phyloP scores from a whole-genome alignment of 2,113 vertebrate species.

The Carettochelys insculpta region DNA sequence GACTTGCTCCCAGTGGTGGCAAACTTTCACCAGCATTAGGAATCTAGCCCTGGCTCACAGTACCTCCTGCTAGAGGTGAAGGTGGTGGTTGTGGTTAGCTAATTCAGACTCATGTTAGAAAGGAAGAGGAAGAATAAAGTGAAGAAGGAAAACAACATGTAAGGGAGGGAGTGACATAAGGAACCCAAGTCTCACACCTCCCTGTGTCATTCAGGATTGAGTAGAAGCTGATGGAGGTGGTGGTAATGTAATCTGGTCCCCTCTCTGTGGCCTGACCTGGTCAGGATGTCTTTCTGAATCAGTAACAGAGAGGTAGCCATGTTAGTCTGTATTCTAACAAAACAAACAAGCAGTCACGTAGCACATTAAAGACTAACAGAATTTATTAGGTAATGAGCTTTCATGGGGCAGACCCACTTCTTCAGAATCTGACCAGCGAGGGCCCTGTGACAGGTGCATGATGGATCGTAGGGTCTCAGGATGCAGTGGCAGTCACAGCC shows the following conservation, averaged over 20 bases:
- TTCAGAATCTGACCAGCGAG: too few species aligned
- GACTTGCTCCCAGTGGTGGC: not conserved
- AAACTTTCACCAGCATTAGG: not conserved
- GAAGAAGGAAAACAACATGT: not conserved
- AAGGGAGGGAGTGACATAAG: not conserved
- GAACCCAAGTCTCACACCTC: not conserved
- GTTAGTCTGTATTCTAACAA: too few species aligned
- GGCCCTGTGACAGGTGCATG: accelerated
- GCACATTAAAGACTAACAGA: too few species aligned
- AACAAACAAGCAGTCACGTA: too few species aligned
- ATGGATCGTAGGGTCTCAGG: not conserved
- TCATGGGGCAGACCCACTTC: too few species aligned
- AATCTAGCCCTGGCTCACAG: not conserved
- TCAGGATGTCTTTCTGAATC: too few species aligned
- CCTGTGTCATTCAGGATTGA: not conserved
- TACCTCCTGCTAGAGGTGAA: not conserved
- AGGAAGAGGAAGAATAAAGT: not conserved
- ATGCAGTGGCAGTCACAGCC: accelerated
- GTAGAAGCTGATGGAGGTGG: not conserved
- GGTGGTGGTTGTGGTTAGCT: not conserved
- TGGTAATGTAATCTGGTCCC: not conserved
- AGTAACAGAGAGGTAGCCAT: too few species aligned
- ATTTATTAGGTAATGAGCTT: too few species aligned
- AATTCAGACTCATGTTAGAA: not conserved
- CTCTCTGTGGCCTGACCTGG: accelerated